Conservation (phyloP, 2,113 vertebrate genomes). For the Cryptomyrus ogoouensis region DNA sequence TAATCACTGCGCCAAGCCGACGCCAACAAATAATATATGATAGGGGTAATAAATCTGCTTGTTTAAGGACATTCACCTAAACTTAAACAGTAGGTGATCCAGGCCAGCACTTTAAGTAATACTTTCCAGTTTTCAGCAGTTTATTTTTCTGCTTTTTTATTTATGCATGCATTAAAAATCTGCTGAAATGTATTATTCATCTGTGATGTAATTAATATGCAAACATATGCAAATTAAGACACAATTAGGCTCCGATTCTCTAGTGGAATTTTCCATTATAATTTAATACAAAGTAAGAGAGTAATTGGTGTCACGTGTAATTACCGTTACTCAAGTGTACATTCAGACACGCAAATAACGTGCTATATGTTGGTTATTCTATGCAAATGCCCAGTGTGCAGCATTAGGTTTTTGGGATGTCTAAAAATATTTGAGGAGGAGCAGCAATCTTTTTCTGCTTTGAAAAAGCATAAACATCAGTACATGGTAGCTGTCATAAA, state of each 20-base stretch:
- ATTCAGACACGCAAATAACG: conserved; percentile 97
- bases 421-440: conserved; percentile 25
- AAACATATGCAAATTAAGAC: conserved; percentile 99
- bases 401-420: conserved; percentile 70
- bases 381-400: conserved; percentile 85
- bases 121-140: conserved; percentile 83
- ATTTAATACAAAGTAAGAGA: conserved; percentile 99
- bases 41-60: conserved; percentile 48
- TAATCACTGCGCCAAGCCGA: conserved; percentile 9
- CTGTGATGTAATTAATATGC: conserved; percentile 99
- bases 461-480: neutral
- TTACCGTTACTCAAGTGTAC: conserved; percentile 99
- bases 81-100: conserved; percentile 84
- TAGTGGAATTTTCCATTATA: conserved; percentile 99
- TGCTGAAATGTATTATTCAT: conserved; percentile 99
- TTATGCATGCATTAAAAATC: conserved; percentile 98
- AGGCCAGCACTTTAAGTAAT: conserved; percentile 86
- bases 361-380: conserved; percentile 94
- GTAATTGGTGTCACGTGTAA: conserved; percentile 99
- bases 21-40: neutral
- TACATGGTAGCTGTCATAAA: neutral
- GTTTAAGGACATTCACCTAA: conserved; percentile 72
- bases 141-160: conserved; percentile 96
- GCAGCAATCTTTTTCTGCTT: conserved; percentile 11
- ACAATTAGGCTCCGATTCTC: conserved; percentile 99